Evolutionary conservation across 2,797 vertebrate genomes (phyloP).

Genomic region (Clarias fuscus): DNA sequence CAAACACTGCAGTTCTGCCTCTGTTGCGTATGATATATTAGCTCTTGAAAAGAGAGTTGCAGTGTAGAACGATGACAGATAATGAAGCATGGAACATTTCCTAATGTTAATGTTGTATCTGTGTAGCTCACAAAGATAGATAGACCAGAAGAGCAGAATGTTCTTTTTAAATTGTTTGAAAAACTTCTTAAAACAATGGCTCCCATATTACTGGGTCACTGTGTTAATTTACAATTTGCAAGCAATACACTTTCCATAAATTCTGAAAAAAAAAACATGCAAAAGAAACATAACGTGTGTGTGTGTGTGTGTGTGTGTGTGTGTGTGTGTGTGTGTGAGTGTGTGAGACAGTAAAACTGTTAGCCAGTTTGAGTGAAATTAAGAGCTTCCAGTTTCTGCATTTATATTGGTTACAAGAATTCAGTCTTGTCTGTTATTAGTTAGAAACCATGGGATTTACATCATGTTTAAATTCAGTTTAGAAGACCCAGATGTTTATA

Average conservation of each 20-base stretch:
- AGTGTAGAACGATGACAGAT: conserved; percentile 14
- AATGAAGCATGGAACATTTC: conserved; percentile 32
- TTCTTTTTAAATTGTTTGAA: neutral
- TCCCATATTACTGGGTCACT: conserved; percentile 1
- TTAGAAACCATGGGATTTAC: no score
- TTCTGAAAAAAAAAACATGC: no score
- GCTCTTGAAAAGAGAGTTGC: conserved; percentile 10
- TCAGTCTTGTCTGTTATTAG: no score
- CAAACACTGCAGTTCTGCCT: conserved; percentile 2
- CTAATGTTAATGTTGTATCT: conserved; percentile 37
- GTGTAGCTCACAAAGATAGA: conserved; percentile 31
- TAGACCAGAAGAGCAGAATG: neutral
- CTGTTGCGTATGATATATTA: conserved; percentile 19
- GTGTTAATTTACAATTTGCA: neutral
- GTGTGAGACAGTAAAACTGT: no score
- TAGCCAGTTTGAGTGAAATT: no score
- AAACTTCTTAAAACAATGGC: neutral
- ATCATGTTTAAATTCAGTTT: no score
- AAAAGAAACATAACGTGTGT: no score
- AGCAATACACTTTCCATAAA: neutral
- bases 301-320: no score
- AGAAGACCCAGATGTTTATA: no score
- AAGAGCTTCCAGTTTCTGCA: no score
- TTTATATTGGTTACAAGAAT: no score
- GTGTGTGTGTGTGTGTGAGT: no score